Conservation (phyloP, 2,797 vertebrate genomes). For the Dendrocincla fuliginosa region DNA sequence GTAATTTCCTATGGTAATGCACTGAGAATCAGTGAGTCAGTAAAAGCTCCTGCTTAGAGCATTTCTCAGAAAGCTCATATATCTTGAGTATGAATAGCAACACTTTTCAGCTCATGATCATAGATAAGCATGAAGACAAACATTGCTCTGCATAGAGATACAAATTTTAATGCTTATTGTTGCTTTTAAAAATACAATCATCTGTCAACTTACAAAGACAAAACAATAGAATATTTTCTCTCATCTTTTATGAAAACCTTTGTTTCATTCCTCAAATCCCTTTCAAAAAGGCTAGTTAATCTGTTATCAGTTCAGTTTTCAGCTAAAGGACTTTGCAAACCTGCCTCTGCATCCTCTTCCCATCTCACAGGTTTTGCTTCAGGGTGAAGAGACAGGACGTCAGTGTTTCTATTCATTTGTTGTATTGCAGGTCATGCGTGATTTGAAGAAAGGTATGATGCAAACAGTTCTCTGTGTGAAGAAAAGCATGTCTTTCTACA, state of each 20-base stretch:
- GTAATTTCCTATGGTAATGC: not conserved
- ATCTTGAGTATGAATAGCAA: not conserved
- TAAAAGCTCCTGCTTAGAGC: not conserved
- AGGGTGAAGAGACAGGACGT: not conserved
- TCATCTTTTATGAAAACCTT: not conserved
- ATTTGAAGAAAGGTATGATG: not conserved
- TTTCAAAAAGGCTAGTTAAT: not conserved
- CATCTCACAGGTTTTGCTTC: not conserved
- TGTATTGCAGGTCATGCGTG: not conserved
- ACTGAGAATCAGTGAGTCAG: not conserved
- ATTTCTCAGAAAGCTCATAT: not conserved
- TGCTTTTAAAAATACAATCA: not conserved
- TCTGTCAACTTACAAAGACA: not conserved
- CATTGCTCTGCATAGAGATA: not conserved
- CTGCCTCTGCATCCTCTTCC: not conserved
- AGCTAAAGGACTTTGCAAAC: not conserved
- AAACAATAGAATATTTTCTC: not conserved
- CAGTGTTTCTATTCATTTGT: not conserved
- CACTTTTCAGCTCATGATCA: not conserved
- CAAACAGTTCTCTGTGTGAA: not conserved
- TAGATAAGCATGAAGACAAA: not conserved
- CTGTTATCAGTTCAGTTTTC: not conserved
- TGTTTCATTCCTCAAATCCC: not conserved
- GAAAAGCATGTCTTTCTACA: not conserved
- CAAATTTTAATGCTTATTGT: not conserved